Evolutionary conservation across 2,888 invertebrate genomes (phyloP).

Genomic region (Cinara cedri): DNA sequence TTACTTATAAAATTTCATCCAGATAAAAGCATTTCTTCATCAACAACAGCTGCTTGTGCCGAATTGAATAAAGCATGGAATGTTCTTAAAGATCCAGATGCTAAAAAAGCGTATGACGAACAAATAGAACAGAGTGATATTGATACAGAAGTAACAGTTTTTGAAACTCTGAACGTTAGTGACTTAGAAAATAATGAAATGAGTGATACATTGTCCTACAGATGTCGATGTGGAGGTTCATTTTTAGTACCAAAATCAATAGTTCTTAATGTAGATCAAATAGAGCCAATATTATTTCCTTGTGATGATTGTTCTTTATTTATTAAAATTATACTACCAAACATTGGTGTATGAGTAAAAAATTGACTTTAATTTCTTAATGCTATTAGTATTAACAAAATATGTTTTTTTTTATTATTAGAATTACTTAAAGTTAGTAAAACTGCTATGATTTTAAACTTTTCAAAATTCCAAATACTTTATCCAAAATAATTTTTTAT

Average conservation of each 20-base stretch:
- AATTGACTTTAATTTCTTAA: no score
- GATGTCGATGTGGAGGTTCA: constrained; percentile 38
- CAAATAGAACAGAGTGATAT: constrained; percentile 48
- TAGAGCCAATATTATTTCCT: constrained; percentile 33
- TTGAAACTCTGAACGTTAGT: constrained; percentile 32
- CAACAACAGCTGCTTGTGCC: constrained; percentile 34
- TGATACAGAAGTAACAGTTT: constrained; percentile 45
- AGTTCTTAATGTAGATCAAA: constrained; percentile 3
- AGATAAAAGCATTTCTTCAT: constrained; percentile 31
- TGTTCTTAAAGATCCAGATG: constrained; percentile 47
- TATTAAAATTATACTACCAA: constrained; percentile 21
- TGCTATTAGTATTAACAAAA: no score
- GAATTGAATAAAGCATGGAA: constrained; percentile 54
- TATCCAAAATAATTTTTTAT: no score
- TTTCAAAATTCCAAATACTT: no score
- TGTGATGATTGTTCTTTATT: constrained; percentile 56
- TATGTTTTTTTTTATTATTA: no score
- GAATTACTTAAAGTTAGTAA: no score
- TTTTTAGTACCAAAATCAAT: constrained; percentile 37
- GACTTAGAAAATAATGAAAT: constrained; percentile 35
- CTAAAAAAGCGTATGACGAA: constrained; percentile 45
- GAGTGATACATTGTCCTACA: constrained; percentile 15
- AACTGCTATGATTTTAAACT: no score
- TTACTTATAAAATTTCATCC: constrained; percentile 52
- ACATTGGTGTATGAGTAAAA: neutral